These are phyloP conservation scores for Diarsia dahlii DNA, from an alignment of 2,888 invertebrate genomes.

Conservation along the genomic window DNA sequence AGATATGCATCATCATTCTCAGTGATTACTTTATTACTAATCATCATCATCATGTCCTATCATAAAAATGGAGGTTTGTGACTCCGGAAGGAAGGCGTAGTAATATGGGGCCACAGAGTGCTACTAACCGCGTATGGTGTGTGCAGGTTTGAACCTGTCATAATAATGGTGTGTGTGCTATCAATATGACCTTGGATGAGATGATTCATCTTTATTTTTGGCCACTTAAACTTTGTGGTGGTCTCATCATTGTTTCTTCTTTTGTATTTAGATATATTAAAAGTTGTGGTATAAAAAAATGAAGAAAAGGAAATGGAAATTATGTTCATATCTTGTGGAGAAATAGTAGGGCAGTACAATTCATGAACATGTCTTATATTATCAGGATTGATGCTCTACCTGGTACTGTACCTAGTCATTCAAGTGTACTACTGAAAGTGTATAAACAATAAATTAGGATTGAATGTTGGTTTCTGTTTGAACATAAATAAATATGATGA, in stretches of 20 bases:
- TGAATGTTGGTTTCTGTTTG: not conserved
- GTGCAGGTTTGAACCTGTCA: not conserved
- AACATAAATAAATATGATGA: not conserved
- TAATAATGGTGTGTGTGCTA: not conserved
- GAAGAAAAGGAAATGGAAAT: not conserved
- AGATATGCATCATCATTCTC: not conserved
- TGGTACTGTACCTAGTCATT: not conserved
- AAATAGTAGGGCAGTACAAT: not conserved
- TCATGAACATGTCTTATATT: too few species aligned
- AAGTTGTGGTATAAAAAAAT: not conserved
- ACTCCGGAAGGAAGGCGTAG: not conserved
- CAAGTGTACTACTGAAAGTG: not conserved
- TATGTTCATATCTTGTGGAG: not conserved
- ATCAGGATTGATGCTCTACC: too few species aligned
- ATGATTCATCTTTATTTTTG: slow-evolving; percentile 45
- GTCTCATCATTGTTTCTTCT: not conserved
- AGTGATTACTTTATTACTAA: not conserved
- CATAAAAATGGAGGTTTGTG: not conserved
- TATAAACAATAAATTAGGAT: not conserved
- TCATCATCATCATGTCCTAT: not conserved
- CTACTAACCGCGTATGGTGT: not conserved
- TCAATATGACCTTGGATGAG: slow-evolving; percentile 31
- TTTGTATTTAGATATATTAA: not conserved
- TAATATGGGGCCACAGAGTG: not conserved
- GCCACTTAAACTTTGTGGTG: slow-evolving; percentile 11